Evolutionary conservation across 2,113 vertebrate genomes (phyloP).

Genomic region (Serilophus lunatus): DNA sequence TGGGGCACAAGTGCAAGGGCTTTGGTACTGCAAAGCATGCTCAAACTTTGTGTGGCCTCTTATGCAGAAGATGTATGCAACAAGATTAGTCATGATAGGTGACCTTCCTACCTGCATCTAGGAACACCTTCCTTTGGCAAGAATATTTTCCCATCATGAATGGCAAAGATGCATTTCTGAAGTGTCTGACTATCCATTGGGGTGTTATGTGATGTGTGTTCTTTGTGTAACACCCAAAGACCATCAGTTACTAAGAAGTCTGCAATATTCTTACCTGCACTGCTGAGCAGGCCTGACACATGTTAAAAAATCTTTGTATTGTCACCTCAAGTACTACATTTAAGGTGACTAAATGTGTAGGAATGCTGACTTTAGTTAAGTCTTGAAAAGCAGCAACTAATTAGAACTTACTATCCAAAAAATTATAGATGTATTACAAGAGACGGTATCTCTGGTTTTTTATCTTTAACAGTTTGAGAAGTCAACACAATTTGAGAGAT

Average conservation of each 20-base stretch:
- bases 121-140: not conserved
- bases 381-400: not conserved
- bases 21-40: not conserved
- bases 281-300: not conserved
- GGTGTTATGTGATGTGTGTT: accelerated
- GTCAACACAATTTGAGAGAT: not conserved
- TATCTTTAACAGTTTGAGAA: not conserved
- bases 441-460: accelerated
- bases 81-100: accelerated
- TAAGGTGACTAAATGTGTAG: not conserved
- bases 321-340: not conserved
- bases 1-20: not conserved
- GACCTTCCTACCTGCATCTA: not conserved
- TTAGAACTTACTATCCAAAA: not conserved
- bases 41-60: not conserved
- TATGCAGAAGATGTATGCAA: not conserved
- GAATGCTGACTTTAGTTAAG: not conserved
- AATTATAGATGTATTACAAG: not conserved
- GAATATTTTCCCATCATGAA: not conserved
- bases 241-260: not conserved
- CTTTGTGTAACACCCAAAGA: accelerated
- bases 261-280: not conserved
- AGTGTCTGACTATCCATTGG: accelerated
- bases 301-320: not conserved
- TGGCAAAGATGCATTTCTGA: not conserved